Conservation (phyloP, 2,888 invertebrate genomes). For the Cryptus viduatorius region DNA sequence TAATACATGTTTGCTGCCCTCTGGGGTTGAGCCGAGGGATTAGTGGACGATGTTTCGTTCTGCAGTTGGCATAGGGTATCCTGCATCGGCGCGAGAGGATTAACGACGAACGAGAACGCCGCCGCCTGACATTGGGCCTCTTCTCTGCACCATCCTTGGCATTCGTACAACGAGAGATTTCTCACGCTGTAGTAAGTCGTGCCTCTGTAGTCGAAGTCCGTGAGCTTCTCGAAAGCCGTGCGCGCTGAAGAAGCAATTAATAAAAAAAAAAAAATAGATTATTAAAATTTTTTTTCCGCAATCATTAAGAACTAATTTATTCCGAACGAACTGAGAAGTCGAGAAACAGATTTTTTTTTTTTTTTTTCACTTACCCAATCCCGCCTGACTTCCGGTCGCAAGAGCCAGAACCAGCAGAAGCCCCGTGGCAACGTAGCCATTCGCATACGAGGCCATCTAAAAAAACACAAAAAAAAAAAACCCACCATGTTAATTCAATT, state of each 20-base stretch:
- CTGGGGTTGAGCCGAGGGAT: slow-evolving; percentile 93
- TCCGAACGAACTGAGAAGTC: background rate
- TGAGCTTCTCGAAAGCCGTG: slow-evolving; percentile 96
- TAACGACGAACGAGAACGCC: slow-evolving; percentile 96
- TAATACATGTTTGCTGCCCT: slow-evolving; percentile 96
- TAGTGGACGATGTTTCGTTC: slow-evolving; percentile 96
- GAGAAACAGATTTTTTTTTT: no score
- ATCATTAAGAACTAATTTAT: background rate
- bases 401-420: slow-evolving; percentile 76
- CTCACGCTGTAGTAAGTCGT: slow-evolving; percentile 96
- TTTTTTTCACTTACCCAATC: slow-evolving; percentile 50
- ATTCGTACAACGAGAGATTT: slow-evolving; percentile 96
- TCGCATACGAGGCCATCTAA: slow-evolving; percentile 82
- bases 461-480: slow-evolving; percentile 63
- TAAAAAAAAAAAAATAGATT: slow-evolving; percentile 19
- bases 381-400: slow-evolving; percentile 75
- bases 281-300: slow-evolving; percentile 13
- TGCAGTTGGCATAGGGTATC: slow-evolving; percentile 96
- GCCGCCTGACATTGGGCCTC: slow-evolving; percentile 97
- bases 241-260: slow-evolving; percentile 87
- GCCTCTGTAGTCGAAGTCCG: slow-evolving; percentile 96
- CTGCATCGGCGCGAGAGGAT: slow-evolving; percentile 96
- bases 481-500: slow-evolving; percentile 17
- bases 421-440: slow-evolving; percentile 76
- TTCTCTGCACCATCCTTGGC: slow-evolving; percentile 97